phyloP scores from a whole-genome alignment of 2,888 invertebrate genomes.

The Stramonita haemastoma region DNA sequence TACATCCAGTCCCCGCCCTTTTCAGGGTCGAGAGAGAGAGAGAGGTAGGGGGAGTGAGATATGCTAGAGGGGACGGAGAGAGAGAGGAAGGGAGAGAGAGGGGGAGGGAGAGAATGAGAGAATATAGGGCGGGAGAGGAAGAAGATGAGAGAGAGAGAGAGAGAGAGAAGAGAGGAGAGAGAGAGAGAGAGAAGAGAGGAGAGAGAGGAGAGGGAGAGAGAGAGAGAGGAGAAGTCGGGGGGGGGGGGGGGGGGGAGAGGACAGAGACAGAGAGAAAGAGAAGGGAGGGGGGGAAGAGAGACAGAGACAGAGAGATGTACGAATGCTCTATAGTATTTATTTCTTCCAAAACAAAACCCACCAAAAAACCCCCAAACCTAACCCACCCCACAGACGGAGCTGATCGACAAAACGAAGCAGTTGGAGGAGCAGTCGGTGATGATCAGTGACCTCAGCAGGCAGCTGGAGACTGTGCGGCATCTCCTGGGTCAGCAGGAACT shows the following conservation, averaged over 20 bases:
- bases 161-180: too few relatives aligned
- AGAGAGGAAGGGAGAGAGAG: background rate
- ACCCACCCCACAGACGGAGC: constrained; percentile 53
- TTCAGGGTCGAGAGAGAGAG: background rate
- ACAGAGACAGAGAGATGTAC: too few relatives aligned
- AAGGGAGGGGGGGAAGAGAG: too few relatives aligned
- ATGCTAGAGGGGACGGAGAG: background rate
- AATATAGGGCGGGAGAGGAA: background rate
- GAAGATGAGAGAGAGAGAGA: background rate
- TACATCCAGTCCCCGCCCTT: too few relatives aligned
- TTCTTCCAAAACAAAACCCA: too few relatives aligned
- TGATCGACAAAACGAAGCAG: constrained; percentile 75
- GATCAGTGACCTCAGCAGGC: constrained; percentile 81
- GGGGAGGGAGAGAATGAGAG: background rate
- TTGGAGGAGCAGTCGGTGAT: constrained; percentile 76
- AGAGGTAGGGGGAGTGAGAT: background rate
- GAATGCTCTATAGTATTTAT: too few relatives aligned
- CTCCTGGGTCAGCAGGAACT: constrained; percentile 74
- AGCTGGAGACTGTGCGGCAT: constrained; percentile 77
- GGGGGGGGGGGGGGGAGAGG: too few relatives aligned
- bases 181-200: too few relatives aligned
- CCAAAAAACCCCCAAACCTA: too few relatives aligned
- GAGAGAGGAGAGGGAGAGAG: too few relatives aligned
- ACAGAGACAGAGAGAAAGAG: too few relatives aligned
- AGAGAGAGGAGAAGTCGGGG: too few relatives aligned